Conservation (phyloP, 2,113 vertebrate species). For the Bettongia penicillata region DNA sequence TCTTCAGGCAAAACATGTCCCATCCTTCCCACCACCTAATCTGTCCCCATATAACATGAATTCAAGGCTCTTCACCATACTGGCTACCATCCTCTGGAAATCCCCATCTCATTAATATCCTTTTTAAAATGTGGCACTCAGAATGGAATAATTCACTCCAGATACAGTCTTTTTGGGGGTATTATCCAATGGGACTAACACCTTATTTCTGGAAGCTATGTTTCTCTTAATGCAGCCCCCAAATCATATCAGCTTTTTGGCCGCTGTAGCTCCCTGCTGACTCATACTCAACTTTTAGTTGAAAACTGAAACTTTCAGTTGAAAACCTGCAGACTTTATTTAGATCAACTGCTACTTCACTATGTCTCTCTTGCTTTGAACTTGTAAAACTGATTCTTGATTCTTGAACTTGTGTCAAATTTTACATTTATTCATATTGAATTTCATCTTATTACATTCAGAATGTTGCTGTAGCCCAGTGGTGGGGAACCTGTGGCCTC, state of each 20-base stretch:
- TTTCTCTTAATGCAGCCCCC: not conserved
- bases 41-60: not conserved
- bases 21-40: not conserved
- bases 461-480: not conserved
- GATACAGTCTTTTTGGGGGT: not conserved
- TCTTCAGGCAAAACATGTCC: not conserved
- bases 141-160: not conserved
- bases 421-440: not conserved
- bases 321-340: not conserved
- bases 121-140: not conserved
- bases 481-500: too few relatives aligned
- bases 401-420: not conserved
- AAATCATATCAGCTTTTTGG: not conserved
- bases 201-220: not conserved
- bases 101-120: not conserved
- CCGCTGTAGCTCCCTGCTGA: not conserved
- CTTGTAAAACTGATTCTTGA: not conserved
- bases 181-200: not conserved
- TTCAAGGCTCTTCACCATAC: not conserved
- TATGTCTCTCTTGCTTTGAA: not conserved
- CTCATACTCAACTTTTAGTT: not conserved
- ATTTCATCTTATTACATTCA: not conserved
- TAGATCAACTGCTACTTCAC: not conserved
- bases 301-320: not conserved
- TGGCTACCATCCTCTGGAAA: not conserved